These are phyloP conservation scores for Ormyrus thymus DNA, from an alignment of 2,888 invertebrate genomes.

Conservation along the genomic window DNA sequence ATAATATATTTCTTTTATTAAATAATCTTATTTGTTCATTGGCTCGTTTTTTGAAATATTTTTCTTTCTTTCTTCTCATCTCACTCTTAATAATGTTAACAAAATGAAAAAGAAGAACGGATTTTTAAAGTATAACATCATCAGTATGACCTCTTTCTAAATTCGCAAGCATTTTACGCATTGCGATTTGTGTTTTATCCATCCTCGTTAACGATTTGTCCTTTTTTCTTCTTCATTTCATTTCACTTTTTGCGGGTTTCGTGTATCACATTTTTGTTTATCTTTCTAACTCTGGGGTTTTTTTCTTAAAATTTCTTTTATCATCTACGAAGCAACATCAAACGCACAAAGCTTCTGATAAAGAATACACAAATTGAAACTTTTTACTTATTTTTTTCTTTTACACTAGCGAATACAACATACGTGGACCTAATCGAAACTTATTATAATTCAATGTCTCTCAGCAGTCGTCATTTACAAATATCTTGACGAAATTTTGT, in stretches of 20 bases:
- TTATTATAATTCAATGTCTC: conserved; percentile 54
- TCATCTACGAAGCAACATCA: conserved; percentile 57
- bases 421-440: conserved; percentile 40
- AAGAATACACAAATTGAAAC: conserved; percentile 52
- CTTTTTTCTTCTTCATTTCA: conserved; percentile 30
- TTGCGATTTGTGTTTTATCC: background rate
- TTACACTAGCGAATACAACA: conserved; percentile 34
- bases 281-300: conserved; percentile 53
- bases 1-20: conserved; percentile 38
- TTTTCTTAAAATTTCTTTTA: conserved; percentile 49
- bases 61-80: conserved; percentile 34
- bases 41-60: conserved; percentile 52
- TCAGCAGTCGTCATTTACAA: conserved; percentile 25
- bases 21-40: conserved; percentile 45
- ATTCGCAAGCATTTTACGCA: background rate
- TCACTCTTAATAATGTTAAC: conserved; percentile 24
- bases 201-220: conserved; percentile 29
- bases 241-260: conserved; percentile 51
- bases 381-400: conserved; percentile 30
- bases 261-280: conserved; percentile 57
- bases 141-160: too few species aligned
- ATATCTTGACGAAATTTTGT: background rate
- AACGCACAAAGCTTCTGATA: conserved; percentile 54
- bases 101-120: conserved; percentile 31
- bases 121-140: background rate